Percentiles rank a stretch among this genome's conserved stretches.
Evolutionary conservation across 2,113 vertebrate species (phyloP).

Genomic region (Emberiza fucata): DNA sequence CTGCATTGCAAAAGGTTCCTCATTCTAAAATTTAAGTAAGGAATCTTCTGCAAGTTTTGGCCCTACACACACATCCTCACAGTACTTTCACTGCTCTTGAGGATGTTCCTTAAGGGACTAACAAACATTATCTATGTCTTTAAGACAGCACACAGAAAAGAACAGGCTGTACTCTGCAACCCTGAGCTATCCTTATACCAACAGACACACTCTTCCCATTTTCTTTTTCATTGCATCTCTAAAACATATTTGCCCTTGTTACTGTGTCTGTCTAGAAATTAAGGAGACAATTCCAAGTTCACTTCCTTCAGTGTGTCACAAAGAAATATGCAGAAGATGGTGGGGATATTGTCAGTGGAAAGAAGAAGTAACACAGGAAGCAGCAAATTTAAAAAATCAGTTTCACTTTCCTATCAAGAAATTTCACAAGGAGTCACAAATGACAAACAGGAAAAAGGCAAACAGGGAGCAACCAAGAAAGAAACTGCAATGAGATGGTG

Average conservation of each 20-base stretch:
- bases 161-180: background rate
- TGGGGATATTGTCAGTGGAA: background rate
- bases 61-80: background rate
- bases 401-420: constrained; percentile 24
- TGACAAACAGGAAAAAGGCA: background rate
- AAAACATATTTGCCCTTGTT: background rate
- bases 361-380: constrained; percentile 12
- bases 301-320: background rate
- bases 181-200: background rate
- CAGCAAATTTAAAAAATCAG: background rate
- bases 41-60: background rate
- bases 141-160: background rate
- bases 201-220: background rate
- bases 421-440: background rate
- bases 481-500: background rate
- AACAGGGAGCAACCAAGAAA: background rate
- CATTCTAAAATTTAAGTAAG: background rate
- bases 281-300: background rate
- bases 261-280: background rate
- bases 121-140: background rate
- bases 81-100: background rate
- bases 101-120: background rate
- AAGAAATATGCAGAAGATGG: background rate
- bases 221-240: background rate
- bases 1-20: background rate